Percentiles rank a stretch among this genome's conserved stretches.
These are phyloP conservation scores for Drosophila meridionalis DNA, from an alignment of 2,888 invertebrate species.

Conservation along the genomic window DNA sequence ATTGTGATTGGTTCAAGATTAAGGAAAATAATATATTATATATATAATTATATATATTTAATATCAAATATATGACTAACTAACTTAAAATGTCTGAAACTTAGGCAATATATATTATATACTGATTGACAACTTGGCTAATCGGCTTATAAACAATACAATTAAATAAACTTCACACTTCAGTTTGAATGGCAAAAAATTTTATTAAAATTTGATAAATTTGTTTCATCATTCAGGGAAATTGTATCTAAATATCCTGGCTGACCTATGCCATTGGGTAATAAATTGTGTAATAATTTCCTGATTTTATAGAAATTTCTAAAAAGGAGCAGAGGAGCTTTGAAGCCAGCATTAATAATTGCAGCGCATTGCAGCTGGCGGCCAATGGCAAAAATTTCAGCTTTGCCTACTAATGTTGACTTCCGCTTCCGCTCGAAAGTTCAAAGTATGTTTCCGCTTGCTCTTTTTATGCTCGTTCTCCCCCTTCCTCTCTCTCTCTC, in stretches of 20 bases:
- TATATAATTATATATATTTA: too few relatives aligned
- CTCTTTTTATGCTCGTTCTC: conserved; percentile 27
- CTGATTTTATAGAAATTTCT: conserved; percentile 51
- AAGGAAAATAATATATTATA: too few relatives aligned
- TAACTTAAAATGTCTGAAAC: too few relatives aligned
- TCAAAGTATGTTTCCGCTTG: conserved; percentile 68
- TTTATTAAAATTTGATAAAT: not conserved
- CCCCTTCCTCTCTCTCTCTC: not conserved
- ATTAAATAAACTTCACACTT: not conserved
- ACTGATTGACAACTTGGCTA: too few relatives aligned
- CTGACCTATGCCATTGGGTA: conserved; percentile 22
- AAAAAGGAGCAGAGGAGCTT: conserved; percentile 16
- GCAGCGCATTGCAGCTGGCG: conserved; percentile 36
- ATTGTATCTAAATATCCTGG: not conserved
- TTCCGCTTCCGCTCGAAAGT: conserved; percentile 73
- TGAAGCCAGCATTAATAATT: conserved; percentile 67
- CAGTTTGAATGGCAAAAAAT: too few relatives aligned
- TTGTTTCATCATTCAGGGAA: not conserved
- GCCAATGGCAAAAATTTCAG: conserved; percentile 57
- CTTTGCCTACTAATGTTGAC: conserved; percentile 78
- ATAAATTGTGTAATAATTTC: conserved; percentile 71
- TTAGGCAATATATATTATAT: too few relatives aligned
- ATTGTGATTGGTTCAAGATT: not conserved
- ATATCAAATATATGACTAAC: too few relatives aligned
- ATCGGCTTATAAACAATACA: too few relatives aligned